Evolutionary conservation across 2,113 vertebrate genomes (phyloP), one percentile per base, ranked within the genome.

Genomic region (Andinoacara biseriatus): DNA sequence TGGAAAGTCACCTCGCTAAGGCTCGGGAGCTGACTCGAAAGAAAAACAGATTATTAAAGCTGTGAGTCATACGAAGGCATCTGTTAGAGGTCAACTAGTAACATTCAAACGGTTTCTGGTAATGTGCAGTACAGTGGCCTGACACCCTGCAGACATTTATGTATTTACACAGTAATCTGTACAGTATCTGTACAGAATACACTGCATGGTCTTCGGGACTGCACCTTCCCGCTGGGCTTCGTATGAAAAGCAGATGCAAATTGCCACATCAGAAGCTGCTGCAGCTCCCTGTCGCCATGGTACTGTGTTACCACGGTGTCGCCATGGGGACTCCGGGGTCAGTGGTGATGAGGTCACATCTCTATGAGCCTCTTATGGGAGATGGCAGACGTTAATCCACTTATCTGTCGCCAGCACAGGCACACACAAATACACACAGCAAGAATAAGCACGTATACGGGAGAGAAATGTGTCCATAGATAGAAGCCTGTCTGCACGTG

Each of bases 291-390:
- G 90, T 92, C 76, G 49, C 87, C 80, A 91, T 91, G 84, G 89
- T 49, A 76, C 76, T 13, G 57, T 14, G 90, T 92, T 93, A 86
- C 88, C 90, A 91, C 85, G 85, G 87, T 31, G 91, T 93, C 83
- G 58, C 92, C 81, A 92, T 93, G 89, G 93, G 84, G 84, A 93
- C 87, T 81, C 81, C 52, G 77, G 88, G 88, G 90, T 93, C 91
- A 90, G 52, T 62, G 69, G 69, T 83, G 85, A 93, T 88, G 90
- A 90, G 91, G 90, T 89, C 89, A 86, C 82, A 62, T 89, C 83
- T 81, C 65, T 7, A 76, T 87, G 84, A 90, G 85, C 86, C 86
- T 90, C 90, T 90, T 90, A 87, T 62, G 76, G 82, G 85, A 87
- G 83, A 86, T 65, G 61, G 87, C 88, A 78, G 87, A 86, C 89